Evolutionary conservation across 2,113 vertebrate species (phyloP).

Genomic region (Passer montanus): DNA sequence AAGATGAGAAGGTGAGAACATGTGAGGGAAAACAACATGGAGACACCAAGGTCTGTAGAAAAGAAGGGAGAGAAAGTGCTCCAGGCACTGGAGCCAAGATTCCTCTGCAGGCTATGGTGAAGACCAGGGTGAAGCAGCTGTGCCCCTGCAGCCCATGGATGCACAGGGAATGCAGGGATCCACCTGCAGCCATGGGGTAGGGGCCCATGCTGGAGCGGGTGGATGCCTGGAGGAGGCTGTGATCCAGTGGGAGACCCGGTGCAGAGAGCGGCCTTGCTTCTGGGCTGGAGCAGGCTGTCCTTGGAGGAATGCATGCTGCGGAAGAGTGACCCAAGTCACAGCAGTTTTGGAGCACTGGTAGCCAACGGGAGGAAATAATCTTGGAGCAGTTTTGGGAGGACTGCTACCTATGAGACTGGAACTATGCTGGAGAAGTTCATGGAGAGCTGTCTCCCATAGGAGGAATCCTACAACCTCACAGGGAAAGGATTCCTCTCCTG

Average conservation of each 20-base stretch:
- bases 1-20: background rate
- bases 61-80: background rate
- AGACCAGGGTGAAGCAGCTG: background rate
- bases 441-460: background rate
- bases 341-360: background rate
- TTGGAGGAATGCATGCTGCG: background rate
- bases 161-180: background rate
- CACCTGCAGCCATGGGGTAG: background rate
- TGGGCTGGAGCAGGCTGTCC: background rate
- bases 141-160: background rate
- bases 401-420: background rate
- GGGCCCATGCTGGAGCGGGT: rapidly evolving
- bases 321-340: background rate
- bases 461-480: background rate
- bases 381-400: background rate
- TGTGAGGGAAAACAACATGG: background rate
- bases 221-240: background rate
- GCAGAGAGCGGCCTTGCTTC: background rate
- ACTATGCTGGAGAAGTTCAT: background rate
- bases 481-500: background rate
- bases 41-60: no score
- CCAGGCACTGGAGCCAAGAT: rapidly evolving
- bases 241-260: background rate
- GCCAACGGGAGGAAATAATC: background rate
- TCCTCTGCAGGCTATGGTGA: background rate